Conservation (phyloP, 2,113 vertebrate genomes). For the Chelonoidis abingdonii region DNA sequence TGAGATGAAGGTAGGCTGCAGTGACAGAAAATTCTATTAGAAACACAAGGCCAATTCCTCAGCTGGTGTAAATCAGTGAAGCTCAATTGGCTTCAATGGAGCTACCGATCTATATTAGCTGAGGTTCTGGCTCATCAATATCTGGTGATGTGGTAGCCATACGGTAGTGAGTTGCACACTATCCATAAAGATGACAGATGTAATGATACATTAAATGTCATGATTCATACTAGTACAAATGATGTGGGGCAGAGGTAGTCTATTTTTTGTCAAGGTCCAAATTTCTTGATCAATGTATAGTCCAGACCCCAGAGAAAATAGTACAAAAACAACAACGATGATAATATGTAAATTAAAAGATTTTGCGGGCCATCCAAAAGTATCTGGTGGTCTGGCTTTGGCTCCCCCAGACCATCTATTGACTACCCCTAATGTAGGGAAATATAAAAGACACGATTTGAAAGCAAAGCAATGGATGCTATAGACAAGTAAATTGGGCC, state of each 20-base stretch:
- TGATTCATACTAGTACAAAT: background rate
- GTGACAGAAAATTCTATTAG: background rate
- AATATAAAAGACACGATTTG: background rate
- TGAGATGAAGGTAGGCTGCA: background rate
- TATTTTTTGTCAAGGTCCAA: too few relatives aligned
- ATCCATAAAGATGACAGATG: background rate
- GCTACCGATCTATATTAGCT: background rate
- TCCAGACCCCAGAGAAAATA: too few relatives aligned
- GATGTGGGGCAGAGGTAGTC: too few relatives aligned
- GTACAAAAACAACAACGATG: too few relatives aligned
- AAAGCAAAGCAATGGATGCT: background rate
- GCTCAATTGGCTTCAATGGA: background rate
- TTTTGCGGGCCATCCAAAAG: too few relatives aligned
- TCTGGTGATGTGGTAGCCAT: background rate
- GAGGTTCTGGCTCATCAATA: background rate
- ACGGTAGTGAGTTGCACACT: background rate
- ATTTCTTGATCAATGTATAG: too few relatives aligned
- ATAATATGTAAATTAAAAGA: too few relatives aligned
- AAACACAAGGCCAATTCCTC: background rate
- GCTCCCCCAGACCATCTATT: too few relatives aligned
- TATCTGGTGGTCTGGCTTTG: too few relatives aligned
- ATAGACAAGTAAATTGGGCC: background rate
- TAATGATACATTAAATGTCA: background rate
- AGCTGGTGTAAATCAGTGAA: background rate
- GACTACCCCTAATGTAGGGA: background rate